phyloP scores from a whole-genome alignment of 1,140 invertebrate species.

The Bemisia tabaci region DNA sequence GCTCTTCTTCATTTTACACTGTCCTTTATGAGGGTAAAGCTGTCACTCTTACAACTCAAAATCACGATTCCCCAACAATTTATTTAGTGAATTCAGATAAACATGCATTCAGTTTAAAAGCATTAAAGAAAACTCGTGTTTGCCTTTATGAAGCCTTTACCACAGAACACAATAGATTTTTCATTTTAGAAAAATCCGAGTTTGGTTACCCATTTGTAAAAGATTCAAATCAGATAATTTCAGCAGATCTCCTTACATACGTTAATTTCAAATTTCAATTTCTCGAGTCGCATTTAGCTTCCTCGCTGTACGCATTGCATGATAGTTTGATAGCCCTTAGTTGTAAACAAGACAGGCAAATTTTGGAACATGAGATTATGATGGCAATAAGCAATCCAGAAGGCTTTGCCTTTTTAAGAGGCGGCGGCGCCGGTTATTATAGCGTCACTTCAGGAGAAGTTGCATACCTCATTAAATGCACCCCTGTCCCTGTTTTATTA shows the following conservation, averaged over 20 bases:
- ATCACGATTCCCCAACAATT: background rate
- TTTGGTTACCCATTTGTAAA: background rate
- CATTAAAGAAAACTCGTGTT: background rate
- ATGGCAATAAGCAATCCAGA: background rate
- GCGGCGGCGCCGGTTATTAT: background rate
- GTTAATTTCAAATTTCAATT: background rate
- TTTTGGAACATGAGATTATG: conserved; percentile 2
- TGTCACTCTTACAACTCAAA: background rate
- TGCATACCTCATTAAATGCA: background rate
- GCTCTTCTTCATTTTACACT: background rate
- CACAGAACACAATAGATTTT: background rate
- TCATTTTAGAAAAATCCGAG: background rate
- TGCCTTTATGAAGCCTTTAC: background rate
- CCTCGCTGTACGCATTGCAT: background rate
- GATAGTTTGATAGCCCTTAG: background rate
- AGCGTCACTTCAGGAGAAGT: background rate
- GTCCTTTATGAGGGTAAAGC: conserved; percentile 7
- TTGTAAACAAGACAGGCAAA: conserved; percentile 2
- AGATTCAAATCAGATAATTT: background rate
- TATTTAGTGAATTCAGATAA: background rate
- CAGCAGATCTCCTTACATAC: background rate
- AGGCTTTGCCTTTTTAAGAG: background rate
- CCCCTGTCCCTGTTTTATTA: background rate
- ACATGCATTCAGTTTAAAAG: background rate
- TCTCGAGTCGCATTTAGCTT: background rate